These are phyloP conservation scores for Ariolimax columbianus DNA, from an alignment of 2,888 invertebrate species.

Conservation along the genomic window DNA sequence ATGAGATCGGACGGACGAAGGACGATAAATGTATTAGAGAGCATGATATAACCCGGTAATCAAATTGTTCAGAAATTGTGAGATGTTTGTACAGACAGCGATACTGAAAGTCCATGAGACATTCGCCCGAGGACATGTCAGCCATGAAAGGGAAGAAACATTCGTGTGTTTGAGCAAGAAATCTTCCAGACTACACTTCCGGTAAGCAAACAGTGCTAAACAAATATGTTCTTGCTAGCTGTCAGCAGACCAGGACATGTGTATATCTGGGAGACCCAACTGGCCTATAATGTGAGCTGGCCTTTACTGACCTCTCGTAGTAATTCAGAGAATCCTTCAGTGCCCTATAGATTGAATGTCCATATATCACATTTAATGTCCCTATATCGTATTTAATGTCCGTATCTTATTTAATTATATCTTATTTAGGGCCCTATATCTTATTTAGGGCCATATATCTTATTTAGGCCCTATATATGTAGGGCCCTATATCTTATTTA, in stretches of 20 bases:
- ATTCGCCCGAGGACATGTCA: background rate
- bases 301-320: background rate
- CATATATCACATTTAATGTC: too few species aligned
- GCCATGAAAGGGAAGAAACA: background rate
- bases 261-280: background rate
- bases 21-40: constrained; percentile 8
- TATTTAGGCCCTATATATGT: too few species aligned
- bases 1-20: background rate
- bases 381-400: too few species aligned
- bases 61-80: background rate
- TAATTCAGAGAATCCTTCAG: too few species aligned
- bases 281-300: background rate
- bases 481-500: too few species aligned
- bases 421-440: too few species aligned
- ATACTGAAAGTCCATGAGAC: background rate
- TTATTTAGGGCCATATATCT: too few species aligned
- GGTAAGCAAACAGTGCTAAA: background rate
- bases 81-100: background rate
- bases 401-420: too few species aligned
- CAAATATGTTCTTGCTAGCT: constrained; percentile 22
- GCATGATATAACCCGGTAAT: constrained; percentile 2
- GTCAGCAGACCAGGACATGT: background rate
- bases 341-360: too few species aligned
- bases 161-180: background rate
- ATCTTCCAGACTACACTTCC: background rate